These are phyloP conservation scores for Andrena dorsata DNA, from an alignment of 2,888 invertebrate genomes.

Conservation along the genomic window DNA sequence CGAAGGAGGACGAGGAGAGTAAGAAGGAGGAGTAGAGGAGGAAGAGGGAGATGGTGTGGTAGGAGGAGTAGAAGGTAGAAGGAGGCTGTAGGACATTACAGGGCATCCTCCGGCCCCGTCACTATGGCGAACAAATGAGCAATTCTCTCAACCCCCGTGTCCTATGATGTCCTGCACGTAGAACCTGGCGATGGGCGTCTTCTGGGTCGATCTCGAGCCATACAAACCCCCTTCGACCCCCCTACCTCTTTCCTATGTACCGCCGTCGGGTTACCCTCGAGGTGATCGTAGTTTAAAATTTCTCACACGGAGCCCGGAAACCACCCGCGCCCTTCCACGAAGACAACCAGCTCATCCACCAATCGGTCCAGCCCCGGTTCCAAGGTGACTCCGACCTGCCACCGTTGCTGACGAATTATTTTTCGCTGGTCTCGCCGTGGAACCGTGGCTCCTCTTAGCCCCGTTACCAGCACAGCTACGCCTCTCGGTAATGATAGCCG, in stretches of 20 bases:
- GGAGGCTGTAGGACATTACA: constrained; percentile 82
- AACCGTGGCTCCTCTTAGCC: constrained; percentile 63
- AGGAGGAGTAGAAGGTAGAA: constrained; percentile 63
- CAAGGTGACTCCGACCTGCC: constrained; percentile 54
- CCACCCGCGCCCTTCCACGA: constrained; percentile 72
- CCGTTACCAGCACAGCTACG: not conserved
- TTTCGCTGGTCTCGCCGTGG: constrained; percentile 69
- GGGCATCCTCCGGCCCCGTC: constrained; percentile 80
- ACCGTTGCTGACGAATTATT: constrained; percentile 81
- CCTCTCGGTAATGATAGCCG: constrained; percentile 4
- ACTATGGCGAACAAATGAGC: constrained; percentile 84
- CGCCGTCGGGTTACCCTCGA: constrained; percentile 70
- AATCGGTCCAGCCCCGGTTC: constrained; percentile 46
- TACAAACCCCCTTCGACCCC: constrained; percentile 60
- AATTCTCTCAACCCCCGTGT: constrained; percentile 83
- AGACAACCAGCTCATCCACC: constrained; percentile 67
- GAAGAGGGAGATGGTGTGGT: constrained; percentile 38
- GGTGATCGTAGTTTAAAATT: constrained; percentile 84
- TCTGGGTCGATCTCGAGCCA: constrained; percentile 77
- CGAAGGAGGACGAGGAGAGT: constrained; percentile 49
- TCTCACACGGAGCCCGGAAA: constrained; percentile 82
- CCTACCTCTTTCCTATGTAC: constrained; percentile 69
- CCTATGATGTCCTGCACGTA: constrained; percentile 84
- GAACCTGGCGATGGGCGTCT: constrained; percentile 77
- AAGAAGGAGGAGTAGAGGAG: constrained; percentile 39